phyloP scores from a whole-genome alignment of 1,140 invertebrate genomes.

The Dreissena rostriformis region DNA sequence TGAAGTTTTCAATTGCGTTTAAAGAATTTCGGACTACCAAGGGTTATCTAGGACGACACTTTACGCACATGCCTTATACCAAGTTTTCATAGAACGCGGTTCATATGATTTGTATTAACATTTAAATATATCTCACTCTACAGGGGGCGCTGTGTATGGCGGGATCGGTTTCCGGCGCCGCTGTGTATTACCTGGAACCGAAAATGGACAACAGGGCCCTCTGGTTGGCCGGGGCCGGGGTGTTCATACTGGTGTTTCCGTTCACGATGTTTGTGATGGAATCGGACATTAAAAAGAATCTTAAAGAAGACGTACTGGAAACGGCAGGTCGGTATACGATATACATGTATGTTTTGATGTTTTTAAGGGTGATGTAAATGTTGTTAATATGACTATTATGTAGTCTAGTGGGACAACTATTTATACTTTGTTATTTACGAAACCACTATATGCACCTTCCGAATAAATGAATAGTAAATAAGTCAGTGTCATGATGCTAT shows the following conservation, averaged over 20 bases:
- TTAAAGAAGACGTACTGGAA: constrained; percentile 15
- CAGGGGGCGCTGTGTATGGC: background rate
- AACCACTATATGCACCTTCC: background rate
- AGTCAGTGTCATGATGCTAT: background rate
- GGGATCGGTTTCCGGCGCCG: background rate
- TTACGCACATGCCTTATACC: too few species aligned
- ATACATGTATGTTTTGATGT: background rate
- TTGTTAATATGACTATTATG: background rate
- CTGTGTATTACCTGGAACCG: background rate
- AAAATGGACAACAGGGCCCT: background rate
- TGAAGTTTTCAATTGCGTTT: too few species aligned
- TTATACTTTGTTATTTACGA: too few species aligned
- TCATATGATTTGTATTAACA: background rate
- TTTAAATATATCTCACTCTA: background rate
- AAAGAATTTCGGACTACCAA: too few species aligned
- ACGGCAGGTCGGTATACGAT: background rate
- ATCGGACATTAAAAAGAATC: constrained; percentile 22
- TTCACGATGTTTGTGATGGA: constrained; percentile 7
- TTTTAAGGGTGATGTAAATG: background rate
- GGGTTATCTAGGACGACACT: too few species aligned
- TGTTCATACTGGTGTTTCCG: constrained; percentile 11
- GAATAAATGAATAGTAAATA: background rate
- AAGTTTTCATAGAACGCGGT: too few species aligned
- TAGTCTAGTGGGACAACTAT: background rate
- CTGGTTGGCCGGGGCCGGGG: constrained; percentile 8